Evolutionary conservation across 2,888 invertebrate species (phyloP), one percentile per base, ranked within the genome.

Genomic region (Nomada goodeniana): DNA sequence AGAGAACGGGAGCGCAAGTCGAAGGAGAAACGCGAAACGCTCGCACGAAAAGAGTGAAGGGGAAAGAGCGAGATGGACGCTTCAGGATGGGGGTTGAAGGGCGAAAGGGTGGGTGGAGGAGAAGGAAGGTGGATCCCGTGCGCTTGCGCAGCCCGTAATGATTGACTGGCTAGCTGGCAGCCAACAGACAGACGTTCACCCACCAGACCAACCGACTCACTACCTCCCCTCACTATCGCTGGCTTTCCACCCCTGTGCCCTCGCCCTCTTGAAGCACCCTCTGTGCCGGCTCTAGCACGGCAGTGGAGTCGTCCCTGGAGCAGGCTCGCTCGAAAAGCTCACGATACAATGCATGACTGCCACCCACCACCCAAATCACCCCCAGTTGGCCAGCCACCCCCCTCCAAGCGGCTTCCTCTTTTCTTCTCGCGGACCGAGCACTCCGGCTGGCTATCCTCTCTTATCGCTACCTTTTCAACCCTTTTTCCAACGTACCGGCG

Each of bases 161-260:
- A 93, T 93, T 93, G 93, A 93, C 93, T 93, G 93, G 93, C 92
- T 93, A 93, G 92, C 93, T 93, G 93, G 93, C 93, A 93, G 93
- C 93, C 93, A 93, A 93, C 93, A 93, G 93, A 93, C 93, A 93
- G 93, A 93, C 93, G 91, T 92, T 93, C 92, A 91, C 92, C 92
- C 90, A 89, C 92, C 91, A 91, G 88, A 89, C 88, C 91, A 87
- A 89, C 92, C 90, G 89, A 84, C 89, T 87, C 90, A 87, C 89
- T 90, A 88, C 86, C 88, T 84, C 65, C 64, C 50, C 59, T 87
- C 89, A 86, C 88, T 90, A 87, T 85, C 87, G 85, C 67, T 68
- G 79, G 71, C 81, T 84, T 80, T 67, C 82, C 77, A 68, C 70
- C 83, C 86, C 68, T 68, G 78, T 73, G 29, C 79, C 74, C 68